phyloP scores from a whole-genome alignment of 2,797 vertebrate genomes.

The Siniperca scherzeri region DNA sequence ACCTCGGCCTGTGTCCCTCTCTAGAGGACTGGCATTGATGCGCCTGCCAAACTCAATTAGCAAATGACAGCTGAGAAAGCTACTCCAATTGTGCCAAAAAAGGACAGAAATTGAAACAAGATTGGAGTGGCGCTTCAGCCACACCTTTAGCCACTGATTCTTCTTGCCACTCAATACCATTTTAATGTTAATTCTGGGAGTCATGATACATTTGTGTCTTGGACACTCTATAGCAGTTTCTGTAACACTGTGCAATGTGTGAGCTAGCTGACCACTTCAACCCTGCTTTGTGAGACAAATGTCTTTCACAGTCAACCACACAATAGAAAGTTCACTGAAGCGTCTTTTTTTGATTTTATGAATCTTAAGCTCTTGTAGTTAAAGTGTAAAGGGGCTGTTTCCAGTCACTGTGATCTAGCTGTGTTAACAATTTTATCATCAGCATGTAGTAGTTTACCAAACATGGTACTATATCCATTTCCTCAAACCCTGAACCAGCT shows the following conservation, averaged over 20 bases:
- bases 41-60: conserved; percentile 77
- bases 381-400: conserved; percentile 58
- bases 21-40: conserved; percentile 66
- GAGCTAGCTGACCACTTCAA: conserved; percentile 38
- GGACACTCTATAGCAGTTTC: conserved; percentile 33
- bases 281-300: conserved; percentile 34
- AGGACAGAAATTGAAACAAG: conserved; percentile 67
- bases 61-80: conserved; percentile 79
- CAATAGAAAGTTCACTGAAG: conserved; percentile 8
- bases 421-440: conserved; percentile 57
- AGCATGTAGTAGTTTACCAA: conserved; percentile 71
- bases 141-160: conserved; percentile 48
- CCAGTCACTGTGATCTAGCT: conserved; percentile 79
- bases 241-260: conserved; percentile 60
- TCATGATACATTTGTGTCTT: conserved; percentile 21
- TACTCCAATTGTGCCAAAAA: conserved; percentile 78
- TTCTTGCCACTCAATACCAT: conserved; percentile 24
- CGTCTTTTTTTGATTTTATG: conserved; percentile 35
- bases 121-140: conserved; percentile 47
- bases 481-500: conserved; percentile 52
- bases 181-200: conserved; percentile 37
- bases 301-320: conserved; percentile 27
- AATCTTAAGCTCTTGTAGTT: conserved; percentile 53
- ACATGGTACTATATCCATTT: conserved; percentile 49
- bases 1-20: conserved; percentile 67